These are phyloP conservation scores for Gymnothorax javanicus DNA, from an alignment of 2,797 vertebrate genomes.

Conservation along the genomic window DNA sequence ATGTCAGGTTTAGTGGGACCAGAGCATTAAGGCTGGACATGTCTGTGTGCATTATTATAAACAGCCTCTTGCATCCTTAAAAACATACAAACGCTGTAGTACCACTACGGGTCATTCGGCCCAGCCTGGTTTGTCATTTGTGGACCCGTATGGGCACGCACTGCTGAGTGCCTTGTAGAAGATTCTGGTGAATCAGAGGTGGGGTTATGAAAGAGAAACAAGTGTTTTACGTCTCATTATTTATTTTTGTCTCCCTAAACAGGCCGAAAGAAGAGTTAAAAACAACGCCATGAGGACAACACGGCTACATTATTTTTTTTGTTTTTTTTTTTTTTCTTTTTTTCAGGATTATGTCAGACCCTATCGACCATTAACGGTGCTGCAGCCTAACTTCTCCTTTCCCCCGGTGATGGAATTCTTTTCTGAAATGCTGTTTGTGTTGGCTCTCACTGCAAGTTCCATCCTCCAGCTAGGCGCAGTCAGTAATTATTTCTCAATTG, in stretches of 20 bases:
- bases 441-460: slow-evolving; percentile 44
- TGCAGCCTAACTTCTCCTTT: slow-evolving; percentile 29
- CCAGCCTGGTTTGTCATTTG: too few relatives aligned
- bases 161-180: too few relatives aligned
- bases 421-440: slow-evolving; percentile 67
- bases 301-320: slow-evolving; percentile 42
- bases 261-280: slow-evolving; percentile 80
- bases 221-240: neutral
- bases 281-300: slow-evolving; percentile 67
- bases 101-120: too few relatives aligned
- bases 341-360: slow-evolving; percentile 26
- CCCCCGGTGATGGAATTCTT: slow-evolving; percentile 61
- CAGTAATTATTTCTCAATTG: slow-evolving; percentile 43
- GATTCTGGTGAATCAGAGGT: too few relatives aligned
- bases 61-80: too few relatives aligned
- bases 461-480: slow-evolving; percentile 49
- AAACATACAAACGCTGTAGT: too few relatives aligned
- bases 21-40: neutral
- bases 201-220: neutral
- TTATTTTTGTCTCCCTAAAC: slow-evolving; percentile 39
- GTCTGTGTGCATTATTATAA: too few relatives aligned
- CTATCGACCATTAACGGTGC: slow-evolving; percentile 34
- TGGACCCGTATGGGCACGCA: too few relatives aligned
- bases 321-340: too few relatives aligned
- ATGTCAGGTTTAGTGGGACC: neutral